Evolutionary conservation across 1,140 invertebrate genomes (phyloP).

Genomic region (Drosophila elegans): DNA sequence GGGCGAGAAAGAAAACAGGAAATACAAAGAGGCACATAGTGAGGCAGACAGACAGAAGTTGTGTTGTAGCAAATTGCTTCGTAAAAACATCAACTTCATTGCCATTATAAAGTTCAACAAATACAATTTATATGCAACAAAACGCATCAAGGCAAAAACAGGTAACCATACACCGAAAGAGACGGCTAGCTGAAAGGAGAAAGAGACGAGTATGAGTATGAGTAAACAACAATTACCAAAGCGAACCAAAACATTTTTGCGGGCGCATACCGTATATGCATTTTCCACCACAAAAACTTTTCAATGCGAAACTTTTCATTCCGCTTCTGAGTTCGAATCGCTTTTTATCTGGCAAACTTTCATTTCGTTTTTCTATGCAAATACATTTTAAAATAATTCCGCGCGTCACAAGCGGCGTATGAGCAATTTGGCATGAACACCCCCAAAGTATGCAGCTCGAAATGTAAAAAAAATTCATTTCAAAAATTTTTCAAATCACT

Average conservation of each 20-base stretch:
- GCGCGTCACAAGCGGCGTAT: conserved; percentile 60
- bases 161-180: conserved; percentile 12
- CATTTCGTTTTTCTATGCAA: conserved; percentile 13
- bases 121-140: conserved; percentile 48
- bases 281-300: conserved; percentile 35
- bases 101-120: conserved; percentile 55
- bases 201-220: conserved; percentile 31
- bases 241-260: conserved; percentile 44
- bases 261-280: conserved; percentile 2
- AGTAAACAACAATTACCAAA: conserved; percentile 69
- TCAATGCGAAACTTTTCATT: conserved; percentile 27
- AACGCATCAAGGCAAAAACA: conserved; percentile 26
- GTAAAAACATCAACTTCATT: conserved; percentile 53
- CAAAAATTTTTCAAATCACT: conserved; percentile 42
- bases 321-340: conserved; percentile 4
- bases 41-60: conserved; percentile 14
- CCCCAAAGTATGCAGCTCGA: conserved; percentile 58
- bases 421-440: conserved; percentile 55
- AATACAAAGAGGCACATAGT: background rate
- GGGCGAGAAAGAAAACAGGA: background rate
- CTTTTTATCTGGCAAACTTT: conserved; percentile 28
- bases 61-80: conserved; percentile 44
- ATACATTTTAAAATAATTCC: conserved; percentile 30
- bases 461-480: conserved; percentile 23
- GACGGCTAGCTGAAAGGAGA: background rate